Percentiles rank a stretch among this genome's conserved stretches.
Evolutionary conservation across 2,888 invertebrate genomes (phyloP).

Genomic region (Zeuzera pyrina): DNA sequence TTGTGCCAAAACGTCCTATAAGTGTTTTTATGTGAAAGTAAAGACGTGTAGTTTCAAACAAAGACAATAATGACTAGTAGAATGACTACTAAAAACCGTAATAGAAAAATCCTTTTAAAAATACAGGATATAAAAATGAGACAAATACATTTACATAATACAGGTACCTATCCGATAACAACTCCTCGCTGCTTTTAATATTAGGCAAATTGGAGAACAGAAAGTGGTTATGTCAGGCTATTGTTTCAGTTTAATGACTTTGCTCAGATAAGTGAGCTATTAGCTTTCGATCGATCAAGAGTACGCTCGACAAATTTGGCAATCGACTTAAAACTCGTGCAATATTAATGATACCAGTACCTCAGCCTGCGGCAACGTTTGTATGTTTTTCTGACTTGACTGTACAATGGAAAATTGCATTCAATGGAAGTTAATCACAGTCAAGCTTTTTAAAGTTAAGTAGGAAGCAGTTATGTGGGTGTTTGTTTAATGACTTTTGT

Average conservation of each 20-base stretch:
- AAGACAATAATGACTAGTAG: too few relatives aligned
- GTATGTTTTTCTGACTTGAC: too few relatives aligned
- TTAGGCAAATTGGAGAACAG: conserved; percentile 1
- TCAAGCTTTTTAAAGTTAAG: too few relatives aligned
- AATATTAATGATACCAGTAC: conserved; percentile 16
- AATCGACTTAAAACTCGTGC: conserved; percentile 20
- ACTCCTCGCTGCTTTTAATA: neutral
- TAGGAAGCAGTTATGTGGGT: too few relatives aligned
- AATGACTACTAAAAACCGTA: too few relatives aligned
- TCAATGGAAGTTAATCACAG: too few relatives aligned
- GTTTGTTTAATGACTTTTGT: too few relatives aligned
- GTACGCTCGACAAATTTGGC: conserved; percentile 25
- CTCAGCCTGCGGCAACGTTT: conserved; percentile 11
- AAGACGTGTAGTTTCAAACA: too few relatives aligned
- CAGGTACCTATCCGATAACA: too few relatives aligned
- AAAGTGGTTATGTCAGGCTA: conserved; percentile 19
- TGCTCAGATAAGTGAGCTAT: conserved; percentile 31
- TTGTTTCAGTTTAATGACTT: conserved; percentile 32
- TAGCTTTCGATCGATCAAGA: conserved; percentile 17
- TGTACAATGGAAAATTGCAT: too few relatives aligned
- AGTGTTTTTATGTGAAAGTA: too few relatives aligned
- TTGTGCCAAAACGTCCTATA: too few relatives aligned
- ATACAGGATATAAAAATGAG: neutral
- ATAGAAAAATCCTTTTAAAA: neutral
- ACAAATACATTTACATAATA: neutral